Conservation (phyloP, 2,888 invertebrate genomes). For the Cepaea hortensis region DNA sequence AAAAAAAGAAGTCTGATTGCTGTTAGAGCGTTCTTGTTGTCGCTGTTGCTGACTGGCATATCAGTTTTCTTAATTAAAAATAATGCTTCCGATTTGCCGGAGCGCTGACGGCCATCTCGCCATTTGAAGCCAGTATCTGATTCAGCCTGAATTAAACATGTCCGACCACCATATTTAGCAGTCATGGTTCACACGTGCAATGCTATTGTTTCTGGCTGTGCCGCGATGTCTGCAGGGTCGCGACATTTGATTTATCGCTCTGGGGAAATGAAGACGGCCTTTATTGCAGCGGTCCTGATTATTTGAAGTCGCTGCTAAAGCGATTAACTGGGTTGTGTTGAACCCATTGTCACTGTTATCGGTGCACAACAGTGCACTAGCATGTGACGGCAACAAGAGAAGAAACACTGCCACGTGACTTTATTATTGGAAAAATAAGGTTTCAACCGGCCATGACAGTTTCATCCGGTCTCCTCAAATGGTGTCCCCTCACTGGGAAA, state of each 20-base stretch:
- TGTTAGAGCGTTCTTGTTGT: too few species aligned
- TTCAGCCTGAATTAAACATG: not conserved
- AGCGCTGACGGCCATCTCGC: not conserved
- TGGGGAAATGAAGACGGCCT: not conserved
- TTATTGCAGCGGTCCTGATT: not conserved
- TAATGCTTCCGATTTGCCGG: too few species aligned
- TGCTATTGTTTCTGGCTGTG: not conserved
- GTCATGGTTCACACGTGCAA: not conserved
- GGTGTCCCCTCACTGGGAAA: too few species aligned
- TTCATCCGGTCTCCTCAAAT: too few species aligned
- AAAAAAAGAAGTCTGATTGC: too few species aligned
- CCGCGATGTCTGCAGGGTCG: not conserved
- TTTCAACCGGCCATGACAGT: too few species aligned
- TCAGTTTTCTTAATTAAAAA: too few species aligned
- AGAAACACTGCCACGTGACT: not conserved
- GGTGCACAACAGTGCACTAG: not conserved
- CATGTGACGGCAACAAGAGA: conserved; percentile 15
- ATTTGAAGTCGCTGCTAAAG: not conserved
- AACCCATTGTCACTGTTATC: conserved; percentile 7
- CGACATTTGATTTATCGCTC: conserved; percentile 16
- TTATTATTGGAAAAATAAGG: not conserved
- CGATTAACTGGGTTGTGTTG: not conserved
- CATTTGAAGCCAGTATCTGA: not conserved
- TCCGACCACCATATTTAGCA: not conserved
- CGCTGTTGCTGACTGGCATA: too few species aligned